A percentile compares a stretch with the other conserved stretches of the same genome.
Evolutionary conservation across 1,140 invertebrate genomes (phyloP).

Genomic region (Macrotrachela quadricornifera): DNA sequence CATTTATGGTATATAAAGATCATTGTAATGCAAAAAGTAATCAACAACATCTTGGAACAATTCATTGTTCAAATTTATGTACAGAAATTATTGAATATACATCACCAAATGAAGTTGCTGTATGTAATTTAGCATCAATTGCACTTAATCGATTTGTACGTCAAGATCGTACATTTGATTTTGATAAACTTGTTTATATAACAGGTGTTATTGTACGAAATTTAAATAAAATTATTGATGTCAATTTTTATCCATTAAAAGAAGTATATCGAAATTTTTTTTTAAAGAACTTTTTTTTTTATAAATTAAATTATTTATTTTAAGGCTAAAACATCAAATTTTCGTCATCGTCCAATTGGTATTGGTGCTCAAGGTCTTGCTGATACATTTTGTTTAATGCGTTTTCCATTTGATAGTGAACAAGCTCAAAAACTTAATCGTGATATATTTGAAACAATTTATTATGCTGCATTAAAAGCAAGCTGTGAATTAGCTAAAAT

Average conservation of each 20-base stretch:
- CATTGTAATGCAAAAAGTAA: constrained; percentile 90
- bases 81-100: constrained; percentile 87
- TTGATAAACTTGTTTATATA: constrained; percentile 61
- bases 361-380: constrained; percentile 91
- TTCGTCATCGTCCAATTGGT: constrained; percentile 72
- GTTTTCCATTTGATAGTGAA: constrained; percentile 57
- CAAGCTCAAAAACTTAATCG: constrained; percentile 68
- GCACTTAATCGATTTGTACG: constrained; percentile 89
- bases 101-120: constrained; percentile 71
- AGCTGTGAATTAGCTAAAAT: constrained; percentile 79
- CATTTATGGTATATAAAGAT: constrained; percentile 93
- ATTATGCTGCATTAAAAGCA: constrained; percentile 82
- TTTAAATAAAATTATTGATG: constrained; percentile 88
- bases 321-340: constrained; percentile 46
- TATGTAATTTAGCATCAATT: constrained; percentile 92
- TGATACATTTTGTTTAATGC: constrained; percentile 83
- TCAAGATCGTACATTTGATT: constrained; percentile 45
- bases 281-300: not conserved
- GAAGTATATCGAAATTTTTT: constrained; percentile 39
- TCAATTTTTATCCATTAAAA: constrained; percentile 80
- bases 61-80: constrained; percentile 91
- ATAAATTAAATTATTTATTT: constrained; percentile 32
- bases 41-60: constrained; percentile 92
- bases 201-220: constrained; percentile 72
- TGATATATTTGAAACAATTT: constrained; percentile 94